Evolutionary conservation across 2,888 invertebrate genomes (phyloP).

Genomic region (Meteorus cinctellus): DNA sequence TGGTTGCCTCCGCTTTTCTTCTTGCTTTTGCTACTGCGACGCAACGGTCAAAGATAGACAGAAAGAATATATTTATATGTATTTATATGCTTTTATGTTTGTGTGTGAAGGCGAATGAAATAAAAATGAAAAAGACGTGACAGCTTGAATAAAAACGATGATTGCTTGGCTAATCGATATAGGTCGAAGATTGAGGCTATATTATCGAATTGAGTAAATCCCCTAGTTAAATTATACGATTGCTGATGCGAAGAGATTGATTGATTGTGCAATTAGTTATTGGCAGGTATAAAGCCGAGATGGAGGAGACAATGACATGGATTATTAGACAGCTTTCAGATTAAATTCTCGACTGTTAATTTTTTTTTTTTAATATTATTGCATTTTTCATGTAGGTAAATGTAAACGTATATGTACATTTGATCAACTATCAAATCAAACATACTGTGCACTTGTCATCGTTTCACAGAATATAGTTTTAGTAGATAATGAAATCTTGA

Average conservation of each 20-base stretch:
- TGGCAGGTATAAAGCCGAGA: constrained; percentile 41
- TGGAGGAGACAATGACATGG: constrained; percentile 34
- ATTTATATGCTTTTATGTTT: neutral
- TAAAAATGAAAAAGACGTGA: constrained; percentile 15
- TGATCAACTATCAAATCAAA: constrained; percentile 14
- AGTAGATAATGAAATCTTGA: constrained; percentile 56
- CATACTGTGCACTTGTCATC: constrained; percentile 36
- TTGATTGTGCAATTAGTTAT: constrained; percentile 42
- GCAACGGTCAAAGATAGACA: neutral
- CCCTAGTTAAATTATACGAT: constrained; percentile 33
- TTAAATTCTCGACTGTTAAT: neutral
- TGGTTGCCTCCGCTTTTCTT: constrained; percentile 32
- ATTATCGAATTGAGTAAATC: constrained; percentile 41
- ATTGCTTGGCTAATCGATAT: constrained; percentile 37
- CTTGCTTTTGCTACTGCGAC: constrained; percentile 4
- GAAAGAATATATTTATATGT: constrained; percentile 6
- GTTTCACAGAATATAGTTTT: constrained; percentile 35
- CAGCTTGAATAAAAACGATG: constrained; percentile 30
- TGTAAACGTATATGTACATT: constrained; percentile 33
- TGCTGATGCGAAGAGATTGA: constrained; percentile 26
- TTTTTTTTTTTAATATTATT: neutral
- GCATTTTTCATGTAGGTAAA: neutral
- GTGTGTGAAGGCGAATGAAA: constrained; percentile 9
- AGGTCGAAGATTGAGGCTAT: constrained; percentile 24
- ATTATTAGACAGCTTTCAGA: neutral